These are phyloP conservation scores for Odontomachus brunneus DNA, from an alignment of 1,140 invertebrate genomes.

Conservation along the genomic window DNA sequence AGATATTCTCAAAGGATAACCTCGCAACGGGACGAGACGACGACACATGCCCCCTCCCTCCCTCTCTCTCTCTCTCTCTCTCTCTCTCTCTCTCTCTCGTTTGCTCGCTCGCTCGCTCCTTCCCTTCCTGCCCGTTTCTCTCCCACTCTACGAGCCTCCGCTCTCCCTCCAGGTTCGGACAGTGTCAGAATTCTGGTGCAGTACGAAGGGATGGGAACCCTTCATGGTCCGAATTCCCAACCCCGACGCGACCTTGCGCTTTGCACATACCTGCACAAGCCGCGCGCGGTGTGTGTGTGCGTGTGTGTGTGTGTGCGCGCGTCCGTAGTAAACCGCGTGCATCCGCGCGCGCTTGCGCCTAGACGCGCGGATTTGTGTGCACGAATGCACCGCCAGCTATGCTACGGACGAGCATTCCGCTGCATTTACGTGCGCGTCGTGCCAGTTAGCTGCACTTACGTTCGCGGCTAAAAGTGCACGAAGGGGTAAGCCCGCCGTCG, in stretches of 20 bases:
- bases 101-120: constrained; percentile 13
- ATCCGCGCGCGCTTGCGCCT: constrained; percentile 23
- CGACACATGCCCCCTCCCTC: constrained; percentile 20
- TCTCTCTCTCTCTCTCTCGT: constrained; percentile 1
- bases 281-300: neutral
- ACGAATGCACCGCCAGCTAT: constrained; percentile 67
- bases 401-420: constrained; percentile 68
- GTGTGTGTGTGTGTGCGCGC: neutral
- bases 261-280: constrained; percentile 66
- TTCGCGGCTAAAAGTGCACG: constrained; percentile 14
- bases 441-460: constrained; percentile 15
- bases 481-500: neutral
- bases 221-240: constrained; percentile 78
- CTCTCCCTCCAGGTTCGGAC: constrained; percentile 58
- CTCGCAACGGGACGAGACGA: constrained; percentile 58
- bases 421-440: constrained; percentile 65
- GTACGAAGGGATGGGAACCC: constrained; percentile 79
- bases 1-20: constrained; percentile 71
- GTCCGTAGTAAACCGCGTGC: constrained; percentile 18
- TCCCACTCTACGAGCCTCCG: neutral
- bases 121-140: constrained; percentile 31
- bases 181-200: constrained; percentile 72
- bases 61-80: neutral
- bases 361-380: constrained; percentile 26
- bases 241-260: constrained; percentile 72